Percentiles rank a stretch among this genome's conserved stretches.
Conservation (phyloP, 2,113 vertebrate genomes). For the Jaculus jaculus region DNA sequence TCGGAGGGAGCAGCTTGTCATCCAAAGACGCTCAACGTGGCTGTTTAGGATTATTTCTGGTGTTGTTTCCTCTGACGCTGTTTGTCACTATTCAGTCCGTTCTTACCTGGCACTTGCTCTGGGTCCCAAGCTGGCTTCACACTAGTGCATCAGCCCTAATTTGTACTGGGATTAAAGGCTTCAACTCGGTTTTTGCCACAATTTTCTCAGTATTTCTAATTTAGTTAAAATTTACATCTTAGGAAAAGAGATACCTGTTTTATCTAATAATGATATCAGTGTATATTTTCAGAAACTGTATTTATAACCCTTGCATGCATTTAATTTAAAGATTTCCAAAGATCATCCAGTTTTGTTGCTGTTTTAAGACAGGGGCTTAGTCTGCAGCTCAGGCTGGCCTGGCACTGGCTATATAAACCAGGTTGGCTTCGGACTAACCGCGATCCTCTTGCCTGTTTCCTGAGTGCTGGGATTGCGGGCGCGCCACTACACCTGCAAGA, state of each 20-base stretch:
- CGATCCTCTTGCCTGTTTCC: neutral
- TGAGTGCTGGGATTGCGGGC: neutral
- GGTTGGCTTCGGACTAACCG: neutral
- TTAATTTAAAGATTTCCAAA: neutral
- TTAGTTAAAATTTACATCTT: neutral
- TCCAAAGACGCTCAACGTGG: neutral
- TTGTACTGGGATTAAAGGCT: neutral
- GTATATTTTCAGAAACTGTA: neutral
- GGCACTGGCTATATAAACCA: neutral
- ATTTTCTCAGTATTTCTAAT: slow-evolving; percentile 49
- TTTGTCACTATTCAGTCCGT: neutral
- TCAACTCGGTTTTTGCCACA: slow-evolving; percentile 6
- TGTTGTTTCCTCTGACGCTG: neutral
- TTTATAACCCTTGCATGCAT: slow-evolving; percentile 17
- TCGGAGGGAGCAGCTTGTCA: neutral
- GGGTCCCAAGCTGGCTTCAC: neutral
- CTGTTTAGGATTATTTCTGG: neutral
- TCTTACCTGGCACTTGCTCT: neutral
- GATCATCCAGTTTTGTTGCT: neutral
- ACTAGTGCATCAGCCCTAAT: neutral
- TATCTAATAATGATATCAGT: neutral
- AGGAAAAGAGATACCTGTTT: neutral
- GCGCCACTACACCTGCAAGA: too few relatives aligned
- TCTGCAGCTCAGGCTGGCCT: neutral
- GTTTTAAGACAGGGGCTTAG: neutral